Evolutionary conservation across 1,140 invertebrate species (phyloP).

Genomic region (Lordiphosa mommai): DNA sequence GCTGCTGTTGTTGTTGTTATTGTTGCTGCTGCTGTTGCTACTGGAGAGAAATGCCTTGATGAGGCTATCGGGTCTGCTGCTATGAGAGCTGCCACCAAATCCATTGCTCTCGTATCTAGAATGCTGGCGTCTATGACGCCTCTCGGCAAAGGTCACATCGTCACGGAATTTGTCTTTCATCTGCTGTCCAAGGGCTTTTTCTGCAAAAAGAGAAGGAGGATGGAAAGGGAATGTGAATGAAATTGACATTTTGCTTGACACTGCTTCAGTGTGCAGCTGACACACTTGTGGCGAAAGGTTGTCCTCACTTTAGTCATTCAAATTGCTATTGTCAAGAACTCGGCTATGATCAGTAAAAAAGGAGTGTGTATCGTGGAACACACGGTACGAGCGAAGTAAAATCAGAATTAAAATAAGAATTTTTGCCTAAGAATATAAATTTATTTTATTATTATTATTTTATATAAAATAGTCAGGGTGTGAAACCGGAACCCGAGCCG

Average conservation of each 20-base stretch:
- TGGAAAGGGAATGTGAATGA: background rate
- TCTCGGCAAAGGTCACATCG: conserved; percentile 35
- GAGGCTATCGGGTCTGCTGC: conserved; percentile 36
- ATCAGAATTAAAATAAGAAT: no score
- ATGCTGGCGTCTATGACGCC: conserved; percentile 2
- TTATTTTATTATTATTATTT: no score
- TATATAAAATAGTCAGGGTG: no score
- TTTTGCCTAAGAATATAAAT: no score
- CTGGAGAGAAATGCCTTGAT: conserved; percentile 53
- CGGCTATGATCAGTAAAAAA: no score
- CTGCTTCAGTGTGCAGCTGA: no score
- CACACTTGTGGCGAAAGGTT: no score
- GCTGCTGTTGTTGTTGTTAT: conserved; percentile 9
- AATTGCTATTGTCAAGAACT: no score
- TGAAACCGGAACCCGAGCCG: no score
- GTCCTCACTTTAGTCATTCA: no score
- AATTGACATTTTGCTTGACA: background rate
- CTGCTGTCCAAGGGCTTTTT: conserved; percentile 28
- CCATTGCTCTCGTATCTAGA: background rate
- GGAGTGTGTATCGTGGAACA: no score
- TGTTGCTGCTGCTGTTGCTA: conserved; percentile 15
- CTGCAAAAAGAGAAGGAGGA: conserved; percentile 7
- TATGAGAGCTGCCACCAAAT: background rate
- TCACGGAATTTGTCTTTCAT: conserved; percentile 47
- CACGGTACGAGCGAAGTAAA: no score